Conservation (phyloP, 2,113 vertebrate species). For the Donacobius atricapilla region DNA sequence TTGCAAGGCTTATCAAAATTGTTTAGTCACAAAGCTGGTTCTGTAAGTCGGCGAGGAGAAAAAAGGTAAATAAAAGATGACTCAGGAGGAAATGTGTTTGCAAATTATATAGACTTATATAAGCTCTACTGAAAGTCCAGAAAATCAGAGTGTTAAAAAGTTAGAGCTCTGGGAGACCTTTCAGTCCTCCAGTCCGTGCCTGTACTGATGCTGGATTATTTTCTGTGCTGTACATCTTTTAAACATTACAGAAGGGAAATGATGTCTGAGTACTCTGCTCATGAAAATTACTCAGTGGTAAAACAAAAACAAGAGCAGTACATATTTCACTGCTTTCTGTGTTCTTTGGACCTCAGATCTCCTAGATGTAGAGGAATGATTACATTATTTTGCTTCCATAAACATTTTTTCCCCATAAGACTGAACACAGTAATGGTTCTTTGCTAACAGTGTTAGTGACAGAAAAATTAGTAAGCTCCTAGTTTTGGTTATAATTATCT, state of each 20-base stretch:
- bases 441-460: not conserved
- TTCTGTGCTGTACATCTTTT: not conserved
- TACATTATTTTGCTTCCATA: not conserved
- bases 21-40: constrained; percentile 43
- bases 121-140: not conserved
- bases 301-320: not conserved
- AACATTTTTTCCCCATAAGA: not conserved
- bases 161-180: not conserved
- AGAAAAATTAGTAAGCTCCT: not conserved
- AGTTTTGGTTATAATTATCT: not conserved
- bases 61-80: constrained; percentile 52
- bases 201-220: not conserved
- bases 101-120: not conserved
- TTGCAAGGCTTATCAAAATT: constrained; percentile 54
- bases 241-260: not conserved
- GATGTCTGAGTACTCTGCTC: not conserved
- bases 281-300: not conserved
- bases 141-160: not conserved
- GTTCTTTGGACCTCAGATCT: not conserved
- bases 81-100: constrained; percentile 19
- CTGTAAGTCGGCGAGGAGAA: not conserved
- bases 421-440: not conserved
- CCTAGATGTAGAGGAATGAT: not conserved
- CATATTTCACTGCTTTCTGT: not conserved
- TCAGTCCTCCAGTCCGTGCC: not conserved